Evolutionary conservation across 1,140 invertebrate genomes (phyloP).

Genomic region (Asobara japonica): DNA sequence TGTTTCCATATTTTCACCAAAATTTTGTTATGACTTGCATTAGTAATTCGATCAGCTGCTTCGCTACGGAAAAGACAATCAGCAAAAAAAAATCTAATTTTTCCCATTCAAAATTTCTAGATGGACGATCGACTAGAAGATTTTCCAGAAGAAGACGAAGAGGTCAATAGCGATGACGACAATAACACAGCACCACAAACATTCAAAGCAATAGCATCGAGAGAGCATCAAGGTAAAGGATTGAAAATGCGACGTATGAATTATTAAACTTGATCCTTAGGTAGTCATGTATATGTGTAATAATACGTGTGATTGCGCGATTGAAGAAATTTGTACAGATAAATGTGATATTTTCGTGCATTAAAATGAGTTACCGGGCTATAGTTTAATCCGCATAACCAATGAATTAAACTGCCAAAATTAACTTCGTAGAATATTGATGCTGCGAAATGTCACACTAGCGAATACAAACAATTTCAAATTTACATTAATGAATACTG

Average conservation of each 20-base stretch:
- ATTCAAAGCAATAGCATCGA: slow-evolving; percentile 49
- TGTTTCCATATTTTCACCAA: no score
- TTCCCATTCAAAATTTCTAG: slow-evolving; percentile 44
- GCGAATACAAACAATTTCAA: no score
- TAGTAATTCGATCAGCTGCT: not conserved
- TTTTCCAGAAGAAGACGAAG: slow-evolving; percentile 65
- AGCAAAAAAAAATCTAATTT: not conserved
- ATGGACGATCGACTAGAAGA: slow-evolving; percentile 62
- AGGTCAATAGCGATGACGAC: slow-evolving; percentile 62
- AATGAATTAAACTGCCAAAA: slow-evolving; percentile 38
- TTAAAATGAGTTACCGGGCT: slow-evolving; percentile 21
- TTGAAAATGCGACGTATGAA: slow-evolving; percentile 68
- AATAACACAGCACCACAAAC: slow-evolving; percentile 54
- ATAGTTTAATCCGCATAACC: not conserved
- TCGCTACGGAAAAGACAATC: not conserved
- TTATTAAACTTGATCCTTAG: slow-evolving; percentile 45
- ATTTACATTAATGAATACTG: no score
- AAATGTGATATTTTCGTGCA: slow-evolving; percentile 28
- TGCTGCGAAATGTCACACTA: not conserved
- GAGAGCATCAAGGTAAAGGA: slow-evolving; percentile 55
- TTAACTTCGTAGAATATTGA: not conserved
- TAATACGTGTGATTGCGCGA: not conserved
- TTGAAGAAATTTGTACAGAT: slow-evolving; percentile 5
- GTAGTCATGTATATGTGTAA: not conserved
- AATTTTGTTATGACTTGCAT: no score